Evolutionary conservation across 2,113 vertebrate species (phyloP).

Genomic region (Mola mola): DNA sequence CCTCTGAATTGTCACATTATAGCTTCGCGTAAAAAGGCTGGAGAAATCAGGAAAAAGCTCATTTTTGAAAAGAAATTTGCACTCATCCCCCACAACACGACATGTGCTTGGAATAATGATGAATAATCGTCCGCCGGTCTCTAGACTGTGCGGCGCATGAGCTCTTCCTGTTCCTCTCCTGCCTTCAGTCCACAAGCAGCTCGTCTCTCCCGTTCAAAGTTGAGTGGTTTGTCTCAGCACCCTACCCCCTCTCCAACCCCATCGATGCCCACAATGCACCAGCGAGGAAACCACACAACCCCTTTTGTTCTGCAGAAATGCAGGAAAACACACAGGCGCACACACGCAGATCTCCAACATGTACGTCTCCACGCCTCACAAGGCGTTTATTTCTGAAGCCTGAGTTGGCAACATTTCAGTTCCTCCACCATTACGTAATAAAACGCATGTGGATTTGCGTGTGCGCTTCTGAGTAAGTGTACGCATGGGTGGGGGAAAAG

Average conservation of each 20-base stretch:
- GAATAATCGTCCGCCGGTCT: slow-evolving; percentile 47
- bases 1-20: too few species aligned
- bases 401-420: slow-evolving; percentile 9
- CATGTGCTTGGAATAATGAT: slow-evolving; percentile 46
- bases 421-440: slow-evolving; percentile 31
- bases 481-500: slow-evolving; percentile 1
- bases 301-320: slow-evolving; percentile 67
- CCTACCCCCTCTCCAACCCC: slow-evolving; percentile 40
- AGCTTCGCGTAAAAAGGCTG: too few species aligned
- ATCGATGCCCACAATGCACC: slow-evolving; percentile 70
- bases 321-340: slow-evolving; percentile 48
- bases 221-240: slow-evolving; percentile 63
- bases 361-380: slow-evolving; percentile 19
- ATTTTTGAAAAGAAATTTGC: slow-evolving; percentile 7
- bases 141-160: slow-evolving; percentile 12
- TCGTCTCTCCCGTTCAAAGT: slow-evolving; percentile 73
- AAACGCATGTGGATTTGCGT: slow-evolving; percentile 15
- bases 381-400: slow-evolving; percentile 15
- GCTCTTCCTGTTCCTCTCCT: slow-evolving; percentile 65
- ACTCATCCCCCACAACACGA: slow-evolving; percentile 35
- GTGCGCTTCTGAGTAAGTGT: slow-evolving; percentile 20
- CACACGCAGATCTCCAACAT: slow-evolving; percentile 15
- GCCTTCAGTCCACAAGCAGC: slow-evolving; percentile 51
- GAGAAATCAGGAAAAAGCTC: slow-evolving; percentile 23
- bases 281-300: slow-evolving; percentile 70